Evolutionary conservation across 1,140 invertebrate genomes (phyloP).

Genomic region (Eueides isabella): DNA sequence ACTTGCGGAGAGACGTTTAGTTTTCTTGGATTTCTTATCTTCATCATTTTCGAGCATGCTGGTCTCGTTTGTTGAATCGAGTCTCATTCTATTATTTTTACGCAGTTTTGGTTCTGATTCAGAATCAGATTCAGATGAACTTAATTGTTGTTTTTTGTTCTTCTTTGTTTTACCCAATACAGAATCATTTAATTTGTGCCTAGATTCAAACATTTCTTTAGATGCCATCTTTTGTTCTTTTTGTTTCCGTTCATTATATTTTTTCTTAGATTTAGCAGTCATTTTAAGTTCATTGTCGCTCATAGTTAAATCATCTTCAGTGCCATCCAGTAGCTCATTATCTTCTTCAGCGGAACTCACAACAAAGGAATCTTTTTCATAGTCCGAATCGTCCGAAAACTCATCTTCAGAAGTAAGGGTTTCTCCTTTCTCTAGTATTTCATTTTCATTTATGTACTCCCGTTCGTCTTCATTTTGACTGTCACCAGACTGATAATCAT

Average conservation of each 20-base stretch:
- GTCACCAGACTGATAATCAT: conserved; percentile 74
- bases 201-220: conserved; percentile 72
- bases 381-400: conserved; percentile 66
- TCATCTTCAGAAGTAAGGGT: conserved; percentile 68
- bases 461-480: conserved; percentile 68
- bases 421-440: conserved; percentile 69
- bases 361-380: conserved; percentile 76
- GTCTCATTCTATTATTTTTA: conserved; percentile 57
- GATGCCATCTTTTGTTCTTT: conserved; percentile 76
- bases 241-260: conserved; percentile 66
- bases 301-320: conserved; percentile 72
- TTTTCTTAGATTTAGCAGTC: conserved; percentile 72
- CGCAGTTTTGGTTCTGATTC: conserved; percentile 48
- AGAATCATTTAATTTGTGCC: conserved; percentile 60
- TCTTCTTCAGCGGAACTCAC: conserved; percentile 75
- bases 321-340: conserved; percentile 68
- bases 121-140: conserved; percentile 58
- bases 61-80: conserved; percentile 60
- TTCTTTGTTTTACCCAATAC: conserved; percentile 45
- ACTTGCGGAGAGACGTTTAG: conserved; percentile 45
- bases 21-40: conserved; percentile 37
- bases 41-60: conserved; percentile 24
- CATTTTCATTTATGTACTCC: conserved; percentile 63
- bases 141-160: conserved; percentile 43
- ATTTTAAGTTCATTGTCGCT: conserved; percentile 74